Base-by-base conservation (phyloP, 1,140 invertebrate genomes). In the Calycopis cecrops region DNA sequence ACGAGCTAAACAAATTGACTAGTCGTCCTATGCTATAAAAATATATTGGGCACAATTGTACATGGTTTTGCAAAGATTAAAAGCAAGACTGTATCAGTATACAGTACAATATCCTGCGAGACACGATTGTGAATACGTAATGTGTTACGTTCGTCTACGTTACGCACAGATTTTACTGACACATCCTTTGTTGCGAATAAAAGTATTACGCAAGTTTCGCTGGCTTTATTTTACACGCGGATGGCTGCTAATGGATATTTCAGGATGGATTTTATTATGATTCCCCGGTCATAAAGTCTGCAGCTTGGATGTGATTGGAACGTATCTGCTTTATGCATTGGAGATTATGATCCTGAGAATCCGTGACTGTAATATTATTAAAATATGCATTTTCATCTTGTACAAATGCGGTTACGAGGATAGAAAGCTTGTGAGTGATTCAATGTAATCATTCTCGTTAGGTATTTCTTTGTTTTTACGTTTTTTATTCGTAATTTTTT, bases 211-310 rank as follows among this genome's bases (percentile, higher is more conserved):
- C 73, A 73, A 76, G 71, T 69, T 60, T 73, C 70, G 59, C 71
- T 70, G 63, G 64, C n/a, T 72, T 71, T 76, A 74, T 78, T 75
- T 73, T 79, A 76, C 67, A 61, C 71, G 35, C 62, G 76, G 68
- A 69, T 79, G 69, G 69, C 55, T 72, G 69, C 71, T 83, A 83
- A 83, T 83, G 74, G 76, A 83, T 79, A 69, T 77, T 77, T 75
- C 74, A 75, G 50, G 65, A 64, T 58, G 59, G 60, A 38, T 76
- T 81, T 83, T 81, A 79, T 79, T 79, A 76, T 74, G 67, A 77
- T 69, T 76, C 70, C 57, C 21, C 47, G 56, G 58, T 63, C 60
- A 65, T 75, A 71, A 76, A 74, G 56, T 71, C 60, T 69, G 63
- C 67, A 71, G 59, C 73, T 73, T 69, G 68, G 60, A 58, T 74